These are phyloP conservation scores for Lycaon pictus DNA, from an alignment of 2,113 vertebrate species.

Conservation along the genomic window DNA sequence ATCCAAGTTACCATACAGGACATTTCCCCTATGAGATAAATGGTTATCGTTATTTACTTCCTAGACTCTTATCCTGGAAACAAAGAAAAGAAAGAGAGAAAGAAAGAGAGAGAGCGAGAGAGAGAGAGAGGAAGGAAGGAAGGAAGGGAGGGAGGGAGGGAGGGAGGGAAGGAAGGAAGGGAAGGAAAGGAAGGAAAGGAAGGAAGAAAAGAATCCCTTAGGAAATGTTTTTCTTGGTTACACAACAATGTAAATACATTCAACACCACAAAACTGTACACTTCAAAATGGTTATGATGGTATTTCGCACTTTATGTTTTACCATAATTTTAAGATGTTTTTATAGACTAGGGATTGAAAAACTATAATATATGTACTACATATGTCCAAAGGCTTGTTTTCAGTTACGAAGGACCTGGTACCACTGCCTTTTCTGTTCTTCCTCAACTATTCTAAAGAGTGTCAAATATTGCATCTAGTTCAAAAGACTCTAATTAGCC, in stretches of 20 bases:
- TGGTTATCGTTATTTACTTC: background rate
- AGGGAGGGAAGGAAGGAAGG: no score
- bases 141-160: background rate
- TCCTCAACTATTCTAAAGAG: background rate
- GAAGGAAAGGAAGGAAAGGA: no score
- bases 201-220: background rate
- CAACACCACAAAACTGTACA: background rate
- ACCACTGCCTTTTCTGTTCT: background rate
- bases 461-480: background rate
- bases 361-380: background rate
- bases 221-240: background rate
- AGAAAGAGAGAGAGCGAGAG: background rate
- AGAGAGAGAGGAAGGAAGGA: background rate
- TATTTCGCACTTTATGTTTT: background rate
- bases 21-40: background rate
- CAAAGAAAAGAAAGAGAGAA: background rate
- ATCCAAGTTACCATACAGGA: background rate
- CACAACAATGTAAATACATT: background rate
- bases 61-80: background rate
- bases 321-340: constrained; percentile 1
- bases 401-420: background rate
- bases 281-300: background rate
- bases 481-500: constrained; percentile 34
- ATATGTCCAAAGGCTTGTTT: constrained; percentile 29
- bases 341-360: constrained; percentile 16